Evolutionary conservation across 2,888 invertebrate species (phyloP).

Genomic region (Orthosia cruda): DNA sequence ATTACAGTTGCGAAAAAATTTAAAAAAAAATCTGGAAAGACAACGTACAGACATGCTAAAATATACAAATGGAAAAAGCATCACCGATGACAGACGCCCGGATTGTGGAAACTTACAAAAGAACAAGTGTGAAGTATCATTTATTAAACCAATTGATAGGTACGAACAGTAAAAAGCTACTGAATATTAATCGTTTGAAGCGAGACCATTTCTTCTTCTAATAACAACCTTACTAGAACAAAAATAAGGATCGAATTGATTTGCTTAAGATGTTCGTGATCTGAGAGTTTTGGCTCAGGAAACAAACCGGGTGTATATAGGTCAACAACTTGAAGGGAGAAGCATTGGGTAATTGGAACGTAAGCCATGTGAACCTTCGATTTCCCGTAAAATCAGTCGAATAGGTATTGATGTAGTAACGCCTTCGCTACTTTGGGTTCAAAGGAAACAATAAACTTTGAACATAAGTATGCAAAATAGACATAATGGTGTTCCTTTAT

Average conservation of each 20-base stretch:
- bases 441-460: conserved; percentile 38
- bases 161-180: conserved; percentile 74
- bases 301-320: conserved; percentile 74
- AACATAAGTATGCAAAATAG: conserved; percentile 14
- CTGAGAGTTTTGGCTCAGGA: conserved; percentile 69
- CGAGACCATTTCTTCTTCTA: conserved; percentile 53
- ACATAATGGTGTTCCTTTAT: background rate
- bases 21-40: background rate
- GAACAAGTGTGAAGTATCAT: conserved; percentile 70
- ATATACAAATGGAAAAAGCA: conserved; percentile 40
- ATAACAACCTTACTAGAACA: conserved; percentile 68
- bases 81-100: conserved; percentile 38
- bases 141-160: conserved; percentile 78
- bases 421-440: conserved; percentile 31
- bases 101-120: conserved; percentile 61
- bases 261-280: conserved; percentile 68
- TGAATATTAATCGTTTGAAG: conserved; percentile 75
- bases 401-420: conserved; percentile 59
- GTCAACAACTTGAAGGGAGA: conserved; percentile 78
- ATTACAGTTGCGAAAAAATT: background rate
- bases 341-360: conserved; percentile 77
- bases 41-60: background rate
- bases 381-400: conserved; percentile 70
- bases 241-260: conserved; percentile 72
- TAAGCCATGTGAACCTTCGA: conserved; percentile 73